Evolutionary conservation across 2,888 invertebrate genomes (phyloP).

Genomic region (Ophraella communa): DNA sequence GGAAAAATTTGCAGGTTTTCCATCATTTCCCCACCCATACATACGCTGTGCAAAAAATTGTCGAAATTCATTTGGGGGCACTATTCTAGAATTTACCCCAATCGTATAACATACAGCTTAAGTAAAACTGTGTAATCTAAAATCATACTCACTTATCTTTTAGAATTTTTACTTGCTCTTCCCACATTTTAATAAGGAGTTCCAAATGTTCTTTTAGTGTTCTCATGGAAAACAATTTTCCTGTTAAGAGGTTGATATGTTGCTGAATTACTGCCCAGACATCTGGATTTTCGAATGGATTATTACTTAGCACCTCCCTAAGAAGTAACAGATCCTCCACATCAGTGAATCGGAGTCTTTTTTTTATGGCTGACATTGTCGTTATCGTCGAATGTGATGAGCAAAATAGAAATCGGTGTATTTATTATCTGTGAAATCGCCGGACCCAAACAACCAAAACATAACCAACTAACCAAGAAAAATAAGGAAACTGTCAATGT

Average conservation of each 20-base stretch:
- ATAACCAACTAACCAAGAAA: background rate
- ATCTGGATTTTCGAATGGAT: constrained; percentile 30
- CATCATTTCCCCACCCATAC: too few relatives aligned
- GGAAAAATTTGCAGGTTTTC: too few relatives aligned
- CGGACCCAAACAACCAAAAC: too few relatives aligned
- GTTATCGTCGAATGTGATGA: background rate
- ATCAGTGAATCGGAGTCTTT: constrained; percentile 28
- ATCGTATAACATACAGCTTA: too few relatives aligned
- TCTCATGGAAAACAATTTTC: constrained; percentile 27
- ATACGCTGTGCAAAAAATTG: too few relatives aligned
- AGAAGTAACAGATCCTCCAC: constrained; percentile 32
- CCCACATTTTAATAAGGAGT: background rate
- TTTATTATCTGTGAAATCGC: background rate
- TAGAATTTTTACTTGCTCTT: background rate
- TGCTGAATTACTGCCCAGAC: constrained; percentile 32
- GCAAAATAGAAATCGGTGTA: background rate
- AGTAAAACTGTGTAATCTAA: background rate
- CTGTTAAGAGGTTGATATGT: constrained; percentile 30
- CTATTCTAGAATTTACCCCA: too few relatives aligned
- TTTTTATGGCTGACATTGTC: constrained; percentile 29
- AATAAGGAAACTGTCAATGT: too few relatives aligned
- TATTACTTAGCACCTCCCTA: constrained; percentile 25
- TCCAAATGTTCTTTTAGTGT: constrained; percentile 33
- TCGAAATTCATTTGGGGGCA: too few relatives aligned
- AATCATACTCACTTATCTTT: background rate